phyloP scores from a whole-genome alignment of 2,113 vertebrate genomes.

The Gnathonemus longibarbis region DNA sequence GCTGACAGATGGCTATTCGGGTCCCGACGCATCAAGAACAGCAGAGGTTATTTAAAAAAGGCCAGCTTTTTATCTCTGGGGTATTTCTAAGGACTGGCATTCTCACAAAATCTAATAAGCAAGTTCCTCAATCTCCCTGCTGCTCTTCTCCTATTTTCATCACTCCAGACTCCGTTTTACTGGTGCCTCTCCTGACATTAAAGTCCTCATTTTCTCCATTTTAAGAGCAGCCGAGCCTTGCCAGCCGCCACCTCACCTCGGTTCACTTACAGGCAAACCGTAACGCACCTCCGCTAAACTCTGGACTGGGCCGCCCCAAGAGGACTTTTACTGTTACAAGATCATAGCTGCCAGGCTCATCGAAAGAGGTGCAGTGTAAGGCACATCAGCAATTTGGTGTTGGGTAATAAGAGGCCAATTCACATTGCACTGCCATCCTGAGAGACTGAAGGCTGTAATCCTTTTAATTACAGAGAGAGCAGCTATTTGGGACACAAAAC shows the following conservation, averaged over 20 bases:
- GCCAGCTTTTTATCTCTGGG: neutral
- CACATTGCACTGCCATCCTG: neutral
- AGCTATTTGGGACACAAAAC: neutral
- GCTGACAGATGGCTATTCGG: neutral
- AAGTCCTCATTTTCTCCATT: neutral
- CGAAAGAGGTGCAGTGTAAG: neutral
- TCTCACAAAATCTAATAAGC: neutral
- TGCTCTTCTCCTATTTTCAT: neutral
- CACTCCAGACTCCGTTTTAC: neutral
- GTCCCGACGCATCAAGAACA: neutral
- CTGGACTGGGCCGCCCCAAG: neutral
- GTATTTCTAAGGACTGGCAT: neutral
- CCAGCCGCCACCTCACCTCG: neutral
- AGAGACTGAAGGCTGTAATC: slow-evolving; percentile 14
- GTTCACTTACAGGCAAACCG: neutral
- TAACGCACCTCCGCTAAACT: neutral
- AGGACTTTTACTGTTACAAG: slow-evolving; percentile 11
- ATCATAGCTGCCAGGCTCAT: neutral
- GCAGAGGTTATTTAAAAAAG: neutral
- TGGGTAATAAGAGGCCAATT: slow-evolving; percentile 11
- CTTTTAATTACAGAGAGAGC: slow-evolving; percentile 21
- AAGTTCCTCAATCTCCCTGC: neutral
- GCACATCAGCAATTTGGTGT: neutral
- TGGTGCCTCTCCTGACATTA: neutral
- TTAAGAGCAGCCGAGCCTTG: neutral